Conservation (phyloP, 1,140 invertebrate genomes). For the Atta texana region DNA sequence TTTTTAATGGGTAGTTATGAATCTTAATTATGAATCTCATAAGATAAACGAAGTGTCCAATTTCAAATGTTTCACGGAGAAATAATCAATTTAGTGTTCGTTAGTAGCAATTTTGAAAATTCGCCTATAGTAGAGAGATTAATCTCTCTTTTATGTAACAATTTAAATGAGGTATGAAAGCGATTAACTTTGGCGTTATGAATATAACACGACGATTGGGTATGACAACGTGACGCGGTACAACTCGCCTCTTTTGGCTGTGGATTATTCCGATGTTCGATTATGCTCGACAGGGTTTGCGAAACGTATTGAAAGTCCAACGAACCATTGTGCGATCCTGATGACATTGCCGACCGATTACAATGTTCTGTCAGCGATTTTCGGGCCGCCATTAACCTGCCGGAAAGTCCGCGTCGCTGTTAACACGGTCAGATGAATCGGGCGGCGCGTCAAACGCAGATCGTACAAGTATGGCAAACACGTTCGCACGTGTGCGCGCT, state of each 20-base stretch:
- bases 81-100: neutral
- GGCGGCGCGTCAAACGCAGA: conserved; percentile 74
- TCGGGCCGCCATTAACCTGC: conserved; percentile 59
- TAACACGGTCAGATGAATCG: conserved; percentile 73
- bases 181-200: conserved; percentile 27
- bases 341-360: conserved; percentile 66
- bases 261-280: conserved; percentile 55
- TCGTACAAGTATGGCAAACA: conserved; percentile 76
- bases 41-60: neutral
- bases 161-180: conserved; percentile 45
- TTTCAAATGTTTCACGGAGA: neutral
- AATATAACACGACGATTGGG: conserved; percentile 54
- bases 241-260: conserved; percentile 42
- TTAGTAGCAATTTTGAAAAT: neutral
- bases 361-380: conserved; percentile 70
- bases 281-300: conserved; percentile 48
- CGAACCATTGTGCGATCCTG: conserved; percentile 65
- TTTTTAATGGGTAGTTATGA: neutral
- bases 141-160: conserved; percentile 5
- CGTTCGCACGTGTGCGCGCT: conserved; percentile 36
- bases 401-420: conserved; percentile 74
- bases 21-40: neutral
- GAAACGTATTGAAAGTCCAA: conserved; percentile 69
- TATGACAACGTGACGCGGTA: conserved; percentile 40
- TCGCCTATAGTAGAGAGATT: neutral